Evolutionary conservation across 2,888 invertebrate species (phyloP), one percentile per base, ranked within the genome.

Genomic region (Vesta saturnalis): DNA sequence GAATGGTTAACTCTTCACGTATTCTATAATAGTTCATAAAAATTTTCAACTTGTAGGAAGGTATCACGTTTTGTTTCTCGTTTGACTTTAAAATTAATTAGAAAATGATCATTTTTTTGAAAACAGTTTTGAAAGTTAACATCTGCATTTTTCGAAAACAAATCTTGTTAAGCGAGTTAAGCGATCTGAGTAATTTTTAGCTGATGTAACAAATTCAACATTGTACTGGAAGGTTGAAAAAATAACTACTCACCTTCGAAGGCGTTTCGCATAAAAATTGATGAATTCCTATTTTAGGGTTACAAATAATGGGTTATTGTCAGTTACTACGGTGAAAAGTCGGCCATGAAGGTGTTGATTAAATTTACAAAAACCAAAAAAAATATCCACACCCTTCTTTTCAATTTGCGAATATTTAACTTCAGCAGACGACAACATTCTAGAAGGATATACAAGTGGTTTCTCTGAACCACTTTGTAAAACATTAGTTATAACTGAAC

Each of bases 321-420:
- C 57, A 1, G 47, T 46, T 1, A 23, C 46, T 16, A 62, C 5
- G 2, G 43, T 55, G 15, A 62, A 62, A 2, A 21, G 1, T 4
- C 21, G 16, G 1, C 55, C 55, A 43, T 55, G 55, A 18, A 62
- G 14, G 18, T 62, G 55, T 10, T 54, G 19, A 21, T 62, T 14
- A 55, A 62, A 62, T 43, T 54, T 55, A 35, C 35, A 18, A 12
- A 60, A 16, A n/a, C 60, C 60, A 52, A 52, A 60, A 49, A 60
- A 23, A 43, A 60, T 62, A 5, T 4, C 43, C 6, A 55, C 18
- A 4, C 15, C 62, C 16, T 62, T 55, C 43, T 62, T 62, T 55
- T 62, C 62, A 8, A 62, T 55, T 14, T 62, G 62, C n/a, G 62
- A 14, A 47, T 64, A 64, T 15, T 64, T 64, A 14, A 2, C 12